Evolutionary conservation across 2,888 invertebrate genomes (phyloP).

Genomic region (Abscondita cerata): DNA sequence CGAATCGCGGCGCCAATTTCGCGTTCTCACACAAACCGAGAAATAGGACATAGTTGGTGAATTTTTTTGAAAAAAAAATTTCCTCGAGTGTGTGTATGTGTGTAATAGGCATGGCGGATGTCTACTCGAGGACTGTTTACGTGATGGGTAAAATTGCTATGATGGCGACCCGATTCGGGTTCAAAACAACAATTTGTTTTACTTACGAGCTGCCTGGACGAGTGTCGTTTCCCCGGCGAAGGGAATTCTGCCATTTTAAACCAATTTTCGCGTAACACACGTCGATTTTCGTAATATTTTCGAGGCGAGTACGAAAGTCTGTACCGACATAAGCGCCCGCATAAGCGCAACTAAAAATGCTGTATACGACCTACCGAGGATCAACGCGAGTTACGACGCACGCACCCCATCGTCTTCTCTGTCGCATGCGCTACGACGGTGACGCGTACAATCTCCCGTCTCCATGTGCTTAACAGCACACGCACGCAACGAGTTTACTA

Average conservation of each 20-base stretch:
- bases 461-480: neutral
- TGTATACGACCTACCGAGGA: slow-evolving; percentile 14
- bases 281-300: slow-evolving; percentile 47
- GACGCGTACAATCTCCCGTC: neutral
- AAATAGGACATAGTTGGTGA: too few species aligned
- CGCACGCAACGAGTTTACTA: neutral
- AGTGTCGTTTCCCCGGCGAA: slow-evolving; percentile 66
- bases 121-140: slow-evolving; percentile 57
- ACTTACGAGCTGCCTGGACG: slow-evolving; percentile 70
- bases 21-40: too few species aligned
- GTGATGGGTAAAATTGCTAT: slow-evolving; percentile 70
- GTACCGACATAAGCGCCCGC: slow-evolving; percentile 48
- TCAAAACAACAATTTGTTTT: slow-evolving; percentile 41
- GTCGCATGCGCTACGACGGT: too few species aligned
- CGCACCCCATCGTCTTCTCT: neutral
- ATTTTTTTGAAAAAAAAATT: too few species aligned
- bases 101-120: slow-evolving; percentile 45
- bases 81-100: too few species aligned
- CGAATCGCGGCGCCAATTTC: too few species aligned
- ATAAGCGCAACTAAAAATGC: slow-evolving; percentile 55
- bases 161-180: slow-evolving; percentile 62
- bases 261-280: slow-evolving; percentile 50
- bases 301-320: slow-evolving; percentile 42
- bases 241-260: slow-evolving; percentile 67
- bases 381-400: slow-evolving; percentile 8